Evolutionary conservation across 2,888 invertebrate species (phyloP).

Genomic region (Belgica antarctica): DNA sequence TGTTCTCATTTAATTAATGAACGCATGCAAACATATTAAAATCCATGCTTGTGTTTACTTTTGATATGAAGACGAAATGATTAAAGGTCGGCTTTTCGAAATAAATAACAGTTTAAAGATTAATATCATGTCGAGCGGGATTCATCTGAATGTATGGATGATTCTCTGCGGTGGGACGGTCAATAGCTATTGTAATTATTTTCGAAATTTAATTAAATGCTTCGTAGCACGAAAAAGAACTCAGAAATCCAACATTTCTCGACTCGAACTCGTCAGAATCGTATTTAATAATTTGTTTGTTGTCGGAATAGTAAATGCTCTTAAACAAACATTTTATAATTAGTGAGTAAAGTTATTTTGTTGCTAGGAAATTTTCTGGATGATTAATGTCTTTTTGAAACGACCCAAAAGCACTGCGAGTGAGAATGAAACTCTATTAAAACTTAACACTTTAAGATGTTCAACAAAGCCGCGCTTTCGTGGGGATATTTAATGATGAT

Average conservation of each 20-base stretch:
- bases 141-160: background rate
- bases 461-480: background rate
- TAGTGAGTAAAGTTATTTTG: constrained; percentile 32
- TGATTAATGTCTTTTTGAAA: constrained; percentile 40
- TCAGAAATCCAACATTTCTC: background rate
- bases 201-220: constrained; percentile 20
- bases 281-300: constrained; percentile 32
- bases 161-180: background rate
- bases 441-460: constrained; percentile 35
- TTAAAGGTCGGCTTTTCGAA: constrained; percentile 13
- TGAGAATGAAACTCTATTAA: constrained; percentile 36
- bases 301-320: constrained; percentile 31
- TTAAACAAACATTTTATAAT: constrained; percentile 44
- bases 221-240: background rate
- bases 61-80: constrained; percentile 15
- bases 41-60: constrained; percentile 19
- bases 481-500: constrained; percentile 32
- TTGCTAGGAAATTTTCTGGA: constrained; percentile 31
- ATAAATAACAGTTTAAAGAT: constrained; percentile 17
- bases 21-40: constrained; percentile 7
- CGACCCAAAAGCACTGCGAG: background rate
- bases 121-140: background rate
- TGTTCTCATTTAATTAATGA: constrained; percentile 34
- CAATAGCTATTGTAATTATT: constrained; percentile 20
- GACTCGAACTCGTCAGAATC: constrained; percentile 4